Conservation (phyloP, 2,888 invertebrate species). For the Hypselothyrea guttata region DNA sequence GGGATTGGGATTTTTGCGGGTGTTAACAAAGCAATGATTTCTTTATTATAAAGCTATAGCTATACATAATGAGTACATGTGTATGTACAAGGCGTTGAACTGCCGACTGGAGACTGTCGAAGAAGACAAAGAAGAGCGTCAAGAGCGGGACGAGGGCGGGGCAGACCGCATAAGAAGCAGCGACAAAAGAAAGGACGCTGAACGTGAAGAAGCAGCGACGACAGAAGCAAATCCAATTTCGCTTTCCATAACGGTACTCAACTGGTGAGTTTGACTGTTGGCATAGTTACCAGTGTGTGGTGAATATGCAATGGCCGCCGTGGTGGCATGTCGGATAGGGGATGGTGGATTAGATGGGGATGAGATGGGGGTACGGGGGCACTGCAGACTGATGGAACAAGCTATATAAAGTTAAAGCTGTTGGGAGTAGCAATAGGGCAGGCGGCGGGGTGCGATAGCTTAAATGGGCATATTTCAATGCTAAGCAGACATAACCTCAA, state of each 20-base stretch:
- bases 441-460: no score
- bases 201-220: not conserved
- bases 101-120: conserved; percentile 21
- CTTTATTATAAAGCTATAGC: conserved; percentile 13
- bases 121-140: conserved; percentile 26
- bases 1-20: conserved; percentile 19
- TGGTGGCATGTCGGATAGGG: conserved; percentile 1
- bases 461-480: no score
- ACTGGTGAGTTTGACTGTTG: conserved; percentile 30
- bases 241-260: conserved; percentile 62
- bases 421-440: no score
- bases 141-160: conserved; percentile 17
- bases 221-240: conserved; percentile 54
- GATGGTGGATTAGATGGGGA: not conserved
- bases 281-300: conserved; percentile 48
- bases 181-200: conserved; percentile 12
- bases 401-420: no score
- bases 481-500: no score
- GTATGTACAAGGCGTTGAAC: conserved; percentile 32
- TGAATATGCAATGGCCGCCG: conserved; percentile 43
- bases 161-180: conserved; percentile 6
- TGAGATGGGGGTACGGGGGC: not conserved
- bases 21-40: conserved; percentile 34
- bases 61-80: conserved; percentile 13
- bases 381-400: no score